These are phyloP conservation scores for Drosophila peninsularis DNA, from an alignment of 2,888 invertebrate species.

Conservation along the genomic window DNA sequence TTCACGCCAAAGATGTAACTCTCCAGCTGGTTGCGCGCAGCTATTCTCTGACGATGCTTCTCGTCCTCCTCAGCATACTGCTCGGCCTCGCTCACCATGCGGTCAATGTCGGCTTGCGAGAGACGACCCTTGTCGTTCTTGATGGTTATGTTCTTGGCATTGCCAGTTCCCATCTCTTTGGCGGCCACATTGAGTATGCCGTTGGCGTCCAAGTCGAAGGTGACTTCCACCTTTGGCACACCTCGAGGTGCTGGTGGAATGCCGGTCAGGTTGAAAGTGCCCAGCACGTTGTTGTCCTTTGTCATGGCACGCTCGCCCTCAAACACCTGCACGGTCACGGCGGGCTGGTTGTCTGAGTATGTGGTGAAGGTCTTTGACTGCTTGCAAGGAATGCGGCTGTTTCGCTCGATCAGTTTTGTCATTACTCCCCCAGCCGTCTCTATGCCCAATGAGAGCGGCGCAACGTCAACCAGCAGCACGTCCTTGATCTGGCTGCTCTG, in stretches of 20 bases:
- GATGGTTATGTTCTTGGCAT: slow-evolving; percentile 91
- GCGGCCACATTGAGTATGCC: slow-evolving; percentile 97
- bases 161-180: slow-evolving; percentile 88
- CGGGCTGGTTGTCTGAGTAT: slow-evolving; percentile 92
- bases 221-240: slow-evolving; percentile 94
- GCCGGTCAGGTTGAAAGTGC: slow-evolving; percentile 97
- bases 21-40: slow-evolving; percentile 90
- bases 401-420: slow-evolving; percentile 90
- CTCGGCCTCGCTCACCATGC: slow-evolving; percentile 91
- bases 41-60: slow-evolving; percentile 88
- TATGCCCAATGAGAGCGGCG: slow-evolving; percentile 89
- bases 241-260: slow-evolving; percentile 97
- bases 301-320: slow-evolving; percentile 95
- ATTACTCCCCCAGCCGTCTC: slow-evolving; percentile 93
- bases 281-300: slow-evolving; percentile 96
- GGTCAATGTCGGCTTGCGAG: slow-evolving; percentile 92
- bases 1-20: slow-evolving; percentile 88
- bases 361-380: slow-evolving; percentile 91
- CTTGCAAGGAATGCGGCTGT: slow-evolving; percentile 89
- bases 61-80: slow-evolving; percentile 90
- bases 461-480: slow-evolving; percentile 89
- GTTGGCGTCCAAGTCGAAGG: slow-evolving; percentile 94
- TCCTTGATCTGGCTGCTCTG: slow-evolving; percentile 91
- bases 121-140: slow-evolving; percentile 93
- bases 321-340: slow-evolving; percentile 90